Conservation (phyloP, 2,113 vertebrate species). For the Chionis minor region DNA sequence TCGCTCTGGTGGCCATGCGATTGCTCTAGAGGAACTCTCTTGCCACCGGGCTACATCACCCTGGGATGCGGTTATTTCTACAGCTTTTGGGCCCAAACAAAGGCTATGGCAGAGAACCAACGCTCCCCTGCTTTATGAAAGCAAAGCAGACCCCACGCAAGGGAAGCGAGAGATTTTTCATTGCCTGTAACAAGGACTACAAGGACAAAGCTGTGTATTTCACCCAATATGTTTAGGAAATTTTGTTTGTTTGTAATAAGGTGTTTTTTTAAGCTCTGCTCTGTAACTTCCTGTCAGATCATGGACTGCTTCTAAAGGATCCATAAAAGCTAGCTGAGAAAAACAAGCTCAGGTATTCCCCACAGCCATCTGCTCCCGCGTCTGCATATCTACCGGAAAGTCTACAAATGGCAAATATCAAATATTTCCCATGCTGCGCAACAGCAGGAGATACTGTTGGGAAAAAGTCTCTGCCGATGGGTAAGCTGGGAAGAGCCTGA, state of each 20-base stretch:
- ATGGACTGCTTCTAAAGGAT: neutral
- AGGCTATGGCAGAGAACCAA: neutral
- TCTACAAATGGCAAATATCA: neutral
- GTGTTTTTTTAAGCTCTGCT: constrained; percentile 1
- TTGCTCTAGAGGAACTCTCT: neutral
- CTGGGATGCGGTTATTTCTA: neutral
- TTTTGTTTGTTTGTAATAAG: neutral
- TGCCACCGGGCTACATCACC: neutral
- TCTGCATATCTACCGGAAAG: neutral
- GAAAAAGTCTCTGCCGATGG: neutral
- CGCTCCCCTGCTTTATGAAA: neutral
- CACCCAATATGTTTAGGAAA: neutral
- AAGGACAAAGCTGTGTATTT: neutral
- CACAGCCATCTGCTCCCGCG: neutral
- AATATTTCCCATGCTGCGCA: neutral
- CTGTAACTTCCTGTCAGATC: neutral
- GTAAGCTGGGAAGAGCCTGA: neutral
- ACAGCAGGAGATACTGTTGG: neutral
- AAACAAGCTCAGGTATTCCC: neutral
- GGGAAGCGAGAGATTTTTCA: neutral
- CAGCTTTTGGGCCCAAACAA: neutral
- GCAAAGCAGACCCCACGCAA: neutral
- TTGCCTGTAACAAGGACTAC: neutral
- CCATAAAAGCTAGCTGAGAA: neutral
- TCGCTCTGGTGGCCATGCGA: neutral